These are phyloP conservation scores for Caenorhabditis briggsae DNA, from an alignment of 1,140 invertebrate genomes.

Conservation along the genomic window DNA sequence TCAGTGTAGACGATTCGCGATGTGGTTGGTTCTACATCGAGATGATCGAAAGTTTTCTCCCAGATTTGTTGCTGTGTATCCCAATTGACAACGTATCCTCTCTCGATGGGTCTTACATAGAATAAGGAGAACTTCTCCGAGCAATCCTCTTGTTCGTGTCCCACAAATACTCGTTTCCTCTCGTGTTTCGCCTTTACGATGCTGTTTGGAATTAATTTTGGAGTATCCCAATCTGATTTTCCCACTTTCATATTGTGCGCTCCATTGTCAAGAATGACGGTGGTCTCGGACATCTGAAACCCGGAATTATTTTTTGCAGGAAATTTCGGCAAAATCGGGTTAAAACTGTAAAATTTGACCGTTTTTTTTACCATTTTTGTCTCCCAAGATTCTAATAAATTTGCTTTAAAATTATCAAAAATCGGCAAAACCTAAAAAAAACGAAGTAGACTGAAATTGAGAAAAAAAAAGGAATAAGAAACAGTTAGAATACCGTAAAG, in stretches of 20 bases:
- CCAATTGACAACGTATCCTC: conserved; percentile 87
- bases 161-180: conserved; percentile 90
- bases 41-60: conserved; percentile 94
- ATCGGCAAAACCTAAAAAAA: not conserved
- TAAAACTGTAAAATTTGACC: too few relatives aligned
- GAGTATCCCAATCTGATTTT: conserved; percentile 58
- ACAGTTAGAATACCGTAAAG: too few relatives aligned
- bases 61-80: conserved; percentile 94
- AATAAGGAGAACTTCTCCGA: conserved; percentile 93
- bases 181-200: conserved; percentile 98
- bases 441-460: too few relatives aligned
- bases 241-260: conserved; percentile 69
- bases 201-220: conserved; percentile 86
- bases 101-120: conserved; percentile 93
- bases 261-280: conserved; percentile 72
- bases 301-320: not conserved
- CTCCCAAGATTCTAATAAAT: too few relatives aligned
- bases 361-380: too few relatives aligned
- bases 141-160: conserved; percentile 92
- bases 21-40: conserved; percentile 83
- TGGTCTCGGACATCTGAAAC: not conserved
- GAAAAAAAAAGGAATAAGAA: too few relatives aligned
- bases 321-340: not conserved
- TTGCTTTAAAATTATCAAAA: too few relatives aligned
- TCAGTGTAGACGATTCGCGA: conserved; percentile 86